Evolutionary conservation across 2,113 vertebrate species (phyloP).

Genomic region (Pavo muticus): DNA sequence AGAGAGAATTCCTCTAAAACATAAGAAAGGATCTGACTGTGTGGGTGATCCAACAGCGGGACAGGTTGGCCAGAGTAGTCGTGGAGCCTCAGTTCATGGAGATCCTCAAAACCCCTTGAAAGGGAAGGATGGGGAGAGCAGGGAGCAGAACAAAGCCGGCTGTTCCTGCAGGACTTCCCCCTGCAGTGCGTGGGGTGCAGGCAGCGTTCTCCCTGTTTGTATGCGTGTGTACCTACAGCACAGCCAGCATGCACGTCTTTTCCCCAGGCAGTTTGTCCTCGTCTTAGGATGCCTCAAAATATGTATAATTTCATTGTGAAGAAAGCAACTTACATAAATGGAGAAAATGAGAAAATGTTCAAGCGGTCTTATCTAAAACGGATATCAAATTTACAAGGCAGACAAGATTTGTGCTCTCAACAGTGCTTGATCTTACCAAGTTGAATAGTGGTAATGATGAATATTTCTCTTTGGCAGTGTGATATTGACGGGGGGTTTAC

Average conservation of each 20-base stretch:
- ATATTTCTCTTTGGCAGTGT: background rate
- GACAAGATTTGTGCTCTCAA: background rate
- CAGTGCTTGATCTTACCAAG: background rate
- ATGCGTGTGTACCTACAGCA: background rate
- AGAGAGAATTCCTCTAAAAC: background rate
- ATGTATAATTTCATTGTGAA: background rate
- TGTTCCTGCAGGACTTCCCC: no score
- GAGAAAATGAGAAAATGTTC: background rate
- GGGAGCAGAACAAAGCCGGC: background rate
- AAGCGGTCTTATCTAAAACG: background rate
- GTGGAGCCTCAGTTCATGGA: background rate
- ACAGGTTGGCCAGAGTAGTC: background rate
- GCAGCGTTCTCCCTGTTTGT: background rate
- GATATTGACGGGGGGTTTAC: background rate
- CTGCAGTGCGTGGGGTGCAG: no score
- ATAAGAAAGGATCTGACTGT: background rate
- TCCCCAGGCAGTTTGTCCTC: background rate
- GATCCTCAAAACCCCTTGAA: background rate
- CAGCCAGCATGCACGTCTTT: background rate
- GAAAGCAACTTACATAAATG: background rate
- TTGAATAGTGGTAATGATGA: background rate
- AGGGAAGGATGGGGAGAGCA: background rate
- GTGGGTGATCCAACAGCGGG: background rate
- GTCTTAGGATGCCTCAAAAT: background rate
- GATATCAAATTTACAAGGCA: background rate